A percentile compares a stretch with the other conserved stretches of the same genome.
Evolutionary conservation across 2,888 invertebrate genomes (phyloP).

Genomic region (Habrosyne pyritoides): DNA sequence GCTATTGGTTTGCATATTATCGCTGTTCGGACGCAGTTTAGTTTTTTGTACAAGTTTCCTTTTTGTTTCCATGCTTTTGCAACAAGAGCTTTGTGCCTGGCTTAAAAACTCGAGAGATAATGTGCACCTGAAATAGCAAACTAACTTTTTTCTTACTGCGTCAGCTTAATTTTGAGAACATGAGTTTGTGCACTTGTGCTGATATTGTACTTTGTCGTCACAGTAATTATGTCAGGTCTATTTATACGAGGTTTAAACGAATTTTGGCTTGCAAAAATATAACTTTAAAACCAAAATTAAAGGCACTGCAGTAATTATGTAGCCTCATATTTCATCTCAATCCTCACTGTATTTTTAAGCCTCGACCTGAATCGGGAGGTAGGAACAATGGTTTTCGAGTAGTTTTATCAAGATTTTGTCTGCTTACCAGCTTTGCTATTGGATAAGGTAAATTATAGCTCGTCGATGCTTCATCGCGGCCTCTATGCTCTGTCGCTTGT

Average conservation of each 20-base stretch:
- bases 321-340: too few species aligned
- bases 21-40: constrained; percentile 21
- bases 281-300: too few species aligned
- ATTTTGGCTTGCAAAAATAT: too few species aligned
- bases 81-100: not conserved
- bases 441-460: too few species aligned
- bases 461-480: too few species aligned
- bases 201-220: not conserved
- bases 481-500: too few species aligned
- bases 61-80: constrained; percentile 6
- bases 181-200: not conserved
- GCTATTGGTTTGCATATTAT: constrained; percentile 36
- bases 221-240: not conserved
- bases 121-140: not conserved
- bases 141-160: not conserved
- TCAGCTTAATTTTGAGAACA: not conserved
- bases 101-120: not conserved
- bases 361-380: too few species aligned
- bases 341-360: too few species aligned
- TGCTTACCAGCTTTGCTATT: too few species aligned
- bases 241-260: not conserved
- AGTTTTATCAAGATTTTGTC: too few species aligned
- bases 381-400: too few species aligned
- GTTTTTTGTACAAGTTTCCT: constrained; percentile 14
- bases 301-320: too few species aligned